These are phyloP conservation scores for Bombus haemorrhoidalis DNA, from an alignment of 1,140 invertebrate genomes.

Conservation along the genomic window DNA sequence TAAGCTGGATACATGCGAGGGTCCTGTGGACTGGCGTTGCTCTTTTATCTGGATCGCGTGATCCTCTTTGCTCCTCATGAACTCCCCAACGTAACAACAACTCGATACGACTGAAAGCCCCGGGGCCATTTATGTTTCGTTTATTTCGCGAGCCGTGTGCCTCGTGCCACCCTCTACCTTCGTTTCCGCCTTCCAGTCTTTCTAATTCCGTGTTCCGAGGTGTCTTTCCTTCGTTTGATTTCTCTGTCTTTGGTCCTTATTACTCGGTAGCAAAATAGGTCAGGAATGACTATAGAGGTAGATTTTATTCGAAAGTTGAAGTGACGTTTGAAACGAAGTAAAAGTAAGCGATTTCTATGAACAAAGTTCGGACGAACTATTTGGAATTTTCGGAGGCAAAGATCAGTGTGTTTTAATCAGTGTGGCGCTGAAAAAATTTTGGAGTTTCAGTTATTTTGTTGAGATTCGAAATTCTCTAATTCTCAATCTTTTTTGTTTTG, in stretches of 20 bases:
- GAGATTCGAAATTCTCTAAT: neutral
- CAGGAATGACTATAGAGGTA: neutral
- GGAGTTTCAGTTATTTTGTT: neutral
- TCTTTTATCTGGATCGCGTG: constrained; percentile 73
- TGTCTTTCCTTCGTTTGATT: neutral
- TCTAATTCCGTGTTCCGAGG: no score
- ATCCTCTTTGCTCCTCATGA: constrained; percentile 68
- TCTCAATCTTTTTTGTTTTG: neutral
- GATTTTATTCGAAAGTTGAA: no score
- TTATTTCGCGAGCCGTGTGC: constrained; percentile 42
- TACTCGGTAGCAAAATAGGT: neutral
- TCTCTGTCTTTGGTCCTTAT: neutral
- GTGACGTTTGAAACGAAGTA: neutral
- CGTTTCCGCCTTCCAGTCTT: no score
- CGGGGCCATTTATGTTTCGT: constrained; percentile 60
- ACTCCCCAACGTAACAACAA: constrained; percentile 64
- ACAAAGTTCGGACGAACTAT: no score
- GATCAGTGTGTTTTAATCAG: no score
- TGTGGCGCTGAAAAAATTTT: no score
- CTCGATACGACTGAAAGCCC: constrained; percentile 56
- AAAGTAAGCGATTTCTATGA: no score
- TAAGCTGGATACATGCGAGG: constrained; percentile 82
- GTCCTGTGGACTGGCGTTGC: constrained; percentile 65
- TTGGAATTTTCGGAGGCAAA: no score
- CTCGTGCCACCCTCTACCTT: neutral